phyloP scores from a whole-genome alignment of 2,113 vertebrate genomes.

The Crotalus tigris region DNA sequence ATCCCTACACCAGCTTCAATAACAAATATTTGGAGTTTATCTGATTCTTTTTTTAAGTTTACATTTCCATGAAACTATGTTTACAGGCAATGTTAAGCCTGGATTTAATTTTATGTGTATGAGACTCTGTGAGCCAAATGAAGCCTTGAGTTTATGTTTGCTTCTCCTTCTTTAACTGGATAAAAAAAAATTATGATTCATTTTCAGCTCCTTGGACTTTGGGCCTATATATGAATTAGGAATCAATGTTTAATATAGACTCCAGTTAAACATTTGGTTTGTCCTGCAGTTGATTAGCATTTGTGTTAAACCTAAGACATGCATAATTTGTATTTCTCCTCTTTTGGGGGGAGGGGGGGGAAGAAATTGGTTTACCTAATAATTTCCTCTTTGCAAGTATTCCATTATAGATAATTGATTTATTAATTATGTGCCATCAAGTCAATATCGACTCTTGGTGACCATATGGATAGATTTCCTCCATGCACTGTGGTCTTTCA shows the following conservation, averaged over 20 bases:
- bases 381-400: not conserved
- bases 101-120: not conserved
- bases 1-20: not conserved
- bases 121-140: not conserved
- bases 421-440: not conserved
- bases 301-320: not conserved
- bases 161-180: not conserved
- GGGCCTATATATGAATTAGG: not conserved
- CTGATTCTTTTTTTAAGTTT: not conserved
- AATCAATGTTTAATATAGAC: not conserved
- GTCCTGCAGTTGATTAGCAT: not conserved
- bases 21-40: not conserved
- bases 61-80: not conserved
- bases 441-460: not conserved
- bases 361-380: not conserved
- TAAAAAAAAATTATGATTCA: not conserved
- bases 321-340: not conserved
- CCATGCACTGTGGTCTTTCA: not conserved
- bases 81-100: not conserved
- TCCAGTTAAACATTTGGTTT: not conserved
- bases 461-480: not conserved
- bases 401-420: not conserved
- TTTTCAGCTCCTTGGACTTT: not conserved
- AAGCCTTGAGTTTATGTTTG: not conserved
- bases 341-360: not conserved